Evolutionary conservation across 2,113 vertebrate species (phyloP), one percentile per base, ranked within the genome.

Genomic region (Ophthalmolycus amberensis): DNA sequence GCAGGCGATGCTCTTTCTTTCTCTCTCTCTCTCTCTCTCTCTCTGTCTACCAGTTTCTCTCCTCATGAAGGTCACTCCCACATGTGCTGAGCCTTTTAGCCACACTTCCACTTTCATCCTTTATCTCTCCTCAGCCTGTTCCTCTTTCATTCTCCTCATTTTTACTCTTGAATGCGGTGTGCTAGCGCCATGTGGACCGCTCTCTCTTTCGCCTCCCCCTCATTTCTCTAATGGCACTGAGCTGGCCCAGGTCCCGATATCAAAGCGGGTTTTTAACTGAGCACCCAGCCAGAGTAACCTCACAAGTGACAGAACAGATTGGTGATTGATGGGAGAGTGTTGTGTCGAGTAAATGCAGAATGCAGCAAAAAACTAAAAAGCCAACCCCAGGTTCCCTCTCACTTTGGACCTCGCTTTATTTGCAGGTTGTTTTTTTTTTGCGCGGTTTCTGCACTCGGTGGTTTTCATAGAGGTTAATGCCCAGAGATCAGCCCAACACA

Each of bases 141-240:
- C n/a, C 37, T 80, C 66, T 79, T 66, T 54, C 64, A 46, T 56
- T 46, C 18, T 48, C 5, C 48, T 69, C n/a, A 37, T 67, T 79
- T 50, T 5, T 37, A n/a, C 38, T 81, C 69, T 56, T 68, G 4
- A 29, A 66, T 79, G 37, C 22, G 66, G 16, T 60, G 44, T 48
- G 12, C 59, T 77, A 42, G 68, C 40, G 4, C 68, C 82, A 60
- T 70, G 59, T 62, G 70, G 54, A 66, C 63, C 62, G 75, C 56
- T 70, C 20, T 44, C 11, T 62, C 44, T 38, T 27, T 54, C 42
- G 37, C 66, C 62, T 62, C 67, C 38, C 71, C 75, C 63, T 86
- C 79, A 83, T 88, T 71, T 89, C 72, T 84, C 77, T 90, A 91
- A 92, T 90, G 76, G 85, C 66, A 75, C 81, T 68, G 5, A 78